Evolutionary conservation across 1,140 invertebrate species (phyloP).

Genomic region (Mizuhopecten yessoensis): DNA sequence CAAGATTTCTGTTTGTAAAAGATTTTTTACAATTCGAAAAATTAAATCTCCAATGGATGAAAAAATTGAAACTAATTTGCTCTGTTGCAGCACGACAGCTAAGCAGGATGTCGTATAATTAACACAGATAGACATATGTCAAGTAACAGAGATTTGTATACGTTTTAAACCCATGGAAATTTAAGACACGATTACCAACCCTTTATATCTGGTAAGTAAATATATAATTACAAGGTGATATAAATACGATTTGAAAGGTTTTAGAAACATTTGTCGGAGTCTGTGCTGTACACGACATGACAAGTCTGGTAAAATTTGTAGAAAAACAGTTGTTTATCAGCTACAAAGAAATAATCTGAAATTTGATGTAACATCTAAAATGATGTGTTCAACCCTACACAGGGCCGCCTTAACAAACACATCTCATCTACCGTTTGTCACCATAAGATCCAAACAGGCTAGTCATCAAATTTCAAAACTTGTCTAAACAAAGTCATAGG

Average conservation of each 20-base stretch:
- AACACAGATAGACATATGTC: no score
- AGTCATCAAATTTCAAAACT: no score
- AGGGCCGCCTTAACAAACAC: no score
- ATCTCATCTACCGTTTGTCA: no score
- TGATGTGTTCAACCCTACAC: no score
- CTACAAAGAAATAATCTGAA: neutral
- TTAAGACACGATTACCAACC: neutral
- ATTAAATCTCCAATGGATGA: neutral
- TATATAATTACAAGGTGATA: no score
- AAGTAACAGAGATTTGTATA: neutral
- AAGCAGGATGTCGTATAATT: neutral
- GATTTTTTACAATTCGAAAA: neutral
- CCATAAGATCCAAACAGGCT: no score
- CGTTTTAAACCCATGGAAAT: neutral
- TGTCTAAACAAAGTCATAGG: no score
- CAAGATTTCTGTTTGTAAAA: neutral
- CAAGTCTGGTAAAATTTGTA: neutral
- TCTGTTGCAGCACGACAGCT: neutral
- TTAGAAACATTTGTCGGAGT: neutral
- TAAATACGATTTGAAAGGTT: neutral
- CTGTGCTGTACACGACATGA: neutral
- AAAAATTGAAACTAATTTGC: neutral
- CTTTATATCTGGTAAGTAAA: neutral
- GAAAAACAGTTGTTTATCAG: neutral
- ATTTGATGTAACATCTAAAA: no score